phyloP scores from a whole-genome alignment of 2,888 invertebrate genomes.

The Litoditis marina region DNA sequence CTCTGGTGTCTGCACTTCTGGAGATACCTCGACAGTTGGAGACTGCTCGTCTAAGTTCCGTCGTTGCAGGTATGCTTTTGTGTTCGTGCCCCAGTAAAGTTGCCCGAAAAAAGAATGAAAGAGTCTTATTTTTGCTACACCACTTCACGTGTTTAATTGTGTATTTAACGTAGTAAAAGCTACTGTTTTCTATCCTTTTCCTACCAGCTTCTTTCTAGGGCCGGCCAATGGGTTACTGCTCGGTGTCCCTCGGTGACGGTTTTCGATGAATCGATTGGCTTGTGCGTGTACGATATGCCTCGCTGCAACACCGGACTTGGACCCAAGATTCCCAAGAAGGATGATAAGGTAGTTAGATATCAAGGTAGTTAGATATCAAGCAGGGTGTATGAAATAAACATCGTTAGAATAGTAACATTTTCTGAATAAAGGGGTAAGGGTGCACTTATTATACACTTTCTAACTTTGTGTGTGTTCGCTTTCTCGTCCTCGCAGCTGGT shows the following conservation, averaged over 20 bases:
- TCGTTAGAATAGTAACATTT: too few species aligned
- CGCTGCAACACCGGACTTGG: constrained; percentile 31
- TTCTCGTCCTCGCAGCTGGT: constrained; percentile 26
- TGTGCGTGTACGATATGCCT: constrained; percentile 38
- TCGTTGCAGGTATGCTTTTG: constrained; percentile 10
- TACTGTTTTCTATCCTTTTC: neutral
- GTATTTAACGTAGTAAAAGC: neutral
- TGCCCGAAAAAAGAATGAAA: too few species aligned
- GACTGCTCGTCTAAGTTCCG: constrained; percentile 29
- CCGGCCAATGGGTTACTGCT: constrained; percentile 12
- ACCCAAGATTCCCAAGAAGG: too few species aligned
- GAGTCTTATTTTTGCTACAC: neutral
- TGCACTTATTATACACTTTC: too few species aligned
- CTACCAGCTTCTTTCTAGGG: constrained; percentile 1
- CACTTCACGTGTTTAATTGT: neutral
- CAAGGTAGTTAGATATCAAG: too few species aligned
- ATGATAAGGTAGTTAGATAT: too few species aligned
- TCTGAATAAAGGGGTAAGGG: too few species aligned
- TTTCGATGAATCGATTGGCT: constrained; percentile 28
- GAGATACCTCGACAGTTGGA: constrained; percentile 13
- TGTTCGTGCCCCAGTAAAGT: neutral
- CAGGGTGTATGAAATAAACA: too few species aligned
- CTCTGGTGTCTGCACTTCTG: neutral
- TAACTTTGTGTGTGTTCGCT: constrained; percentile 6
- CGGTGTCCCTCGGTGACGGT: constrained; percentile 40